phyloP scores from a whole-genome alignment of 2,888 invertebrate genomes.

The Sinelater perroti region DNA sequence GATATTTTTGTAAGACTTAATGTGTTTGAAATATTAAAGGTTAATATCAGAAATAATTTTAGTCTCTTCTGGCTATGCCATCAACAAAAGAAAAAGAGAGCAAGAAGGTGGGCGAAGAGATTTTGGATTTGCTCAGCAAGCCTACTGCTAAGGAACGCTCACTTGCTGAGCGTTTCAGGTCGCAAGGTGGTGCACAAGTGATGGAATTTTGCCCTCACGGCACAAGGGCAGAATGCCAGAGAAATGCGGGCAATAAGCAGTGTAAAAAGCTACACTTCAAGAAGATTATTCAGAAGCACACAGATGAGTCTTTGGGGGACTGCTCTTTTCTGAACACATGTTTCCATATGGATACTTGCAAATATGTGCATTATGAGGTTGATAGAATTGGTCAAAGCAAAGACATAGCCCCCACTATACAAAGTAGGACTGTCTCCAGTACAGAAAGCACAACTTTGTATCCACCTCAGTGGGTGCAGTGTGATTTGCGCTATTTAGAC shows the following conservation, averaged over 20 bases:
- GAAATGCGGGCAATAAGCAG: slow-evolving; percentile 62
- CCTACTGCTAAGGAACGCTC: slow-evolving; percentile 96
- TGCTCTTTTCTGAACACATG: slow-evolving; percentile 98
- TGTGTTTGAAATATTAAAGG: slow-evolving; percentile 15
- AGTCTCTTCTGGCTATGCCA: slow-evolving; percentile 89
- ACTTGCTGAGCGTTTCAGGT: slow-evolving; percentile 94
- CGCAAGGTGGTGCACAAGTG: slow-evolving; percentile 91
- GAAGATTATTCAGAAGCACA: slow-evolving; percentile 95
- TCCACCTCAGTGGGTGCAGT: slow-evolving; percentile 96
- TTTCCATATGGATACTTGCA: slow-evolving; percentile 99
- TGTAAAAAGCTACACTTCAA: slow-evolving; percentile 95
- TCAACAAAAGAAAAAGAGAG: slow-evolving; percentile 95
- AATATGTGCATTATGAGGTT: slow-evolving; percentile 98
- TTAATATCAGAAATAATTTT: slow-evolving; percentile 48
- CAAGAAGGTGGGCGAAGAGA: slow-evolving; percentile 95
- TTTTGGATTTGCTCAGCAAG: slow-evolving; percentile 89
- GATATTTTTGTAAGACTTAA: slow-evolving; percentile 72
- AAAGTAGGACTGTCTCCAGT: slow-evolving; percentile 49
- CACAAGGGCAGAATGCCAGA: slow-evolving; percentile 86
- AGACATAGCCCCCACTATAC: slow-evolving; percentile 50
- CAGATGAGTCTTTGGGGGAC: slow-evolving; percentile 94
- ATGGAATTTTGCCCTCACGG: slow-evolving; percentile 98
- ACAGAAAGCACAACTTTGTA: slow-evolving; percentile 73
- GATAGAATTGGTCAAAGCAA: slow-evolving; percentile 73
- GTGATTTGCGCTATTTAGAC: slow-evolving; percentile 90